phyloP scores from a whole-genome alignment of 2,113 vertebrate genomes.

The Limnothrissa miodon region DNA sequence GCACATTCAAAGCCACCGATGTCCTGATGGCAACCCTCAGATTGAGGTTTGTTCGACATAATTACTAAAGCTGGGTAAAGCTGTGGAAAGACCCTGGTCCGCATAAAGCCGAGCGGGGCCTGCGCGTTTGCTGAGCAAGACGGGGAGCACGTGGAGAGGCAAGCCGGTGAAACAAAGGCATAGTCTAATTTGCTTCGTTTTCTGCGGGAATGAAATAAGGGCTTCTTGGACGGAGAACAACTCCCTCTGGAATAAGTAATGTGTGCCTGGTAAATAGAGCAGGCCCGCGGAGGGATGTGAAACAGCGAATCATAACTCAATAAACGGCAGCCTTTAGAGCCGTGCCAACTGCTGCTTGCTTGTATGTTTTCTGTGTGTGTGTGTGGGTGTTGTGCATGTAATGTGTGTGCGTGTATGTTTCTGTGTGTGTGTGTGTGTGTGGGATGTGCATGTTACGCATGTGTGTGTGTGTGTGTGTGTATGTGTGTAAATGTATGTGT shows the following conservation, averaged over 20 bases:
- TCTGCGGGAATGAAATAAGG: conserved; percentile 50
- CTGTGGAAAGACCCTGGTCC: neutral
- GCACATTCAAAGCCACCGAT: neutral
- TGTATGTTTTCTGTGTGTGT: conserved; percentile 25
- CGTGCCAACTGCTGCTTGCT: conserved; percentile 43
- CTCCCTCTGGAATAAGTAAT: conserved; percentile 40
- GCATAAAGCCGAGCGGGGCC: neutral
- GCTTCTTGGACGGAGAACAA: conserved; percentile 43
- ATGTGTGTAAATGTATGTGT: conserved; percentile 19
- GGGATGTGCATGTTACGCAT: no score
- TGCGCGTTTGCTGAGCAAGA: neutral
- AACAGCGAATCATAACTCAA: conserved; percentile 46
- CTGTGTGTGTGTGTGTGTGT: conserved; percentile 31
- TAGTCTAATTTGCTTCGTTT: conserved; percentile 42
- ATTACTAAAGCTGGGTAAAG: neutral
- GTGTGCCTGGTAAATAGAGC: conserved; percentile 49
- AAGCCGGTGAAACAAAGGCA: conserved; percentile 40
- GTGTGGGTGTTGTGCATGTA: conserved; percentile 17
- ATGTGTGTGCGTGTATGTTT: conserved; percentile 20
- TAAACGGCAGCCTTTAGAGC: conserved; percentile 42
- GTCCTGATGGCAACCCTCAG: conserved; percentile 6
- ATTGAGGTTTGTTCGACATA: conserved; percentile 7
- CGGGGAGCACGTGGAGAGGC: conserved; percentile 28
- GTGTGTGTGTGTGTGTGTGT: conserved; percentile 22
- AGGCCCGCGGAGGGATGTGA: conserved; percentile 46